Evolutionary conservation across 2,888 invertebrate species (phyloP).

Genomic region (Drosophila seclusa): DNA sequence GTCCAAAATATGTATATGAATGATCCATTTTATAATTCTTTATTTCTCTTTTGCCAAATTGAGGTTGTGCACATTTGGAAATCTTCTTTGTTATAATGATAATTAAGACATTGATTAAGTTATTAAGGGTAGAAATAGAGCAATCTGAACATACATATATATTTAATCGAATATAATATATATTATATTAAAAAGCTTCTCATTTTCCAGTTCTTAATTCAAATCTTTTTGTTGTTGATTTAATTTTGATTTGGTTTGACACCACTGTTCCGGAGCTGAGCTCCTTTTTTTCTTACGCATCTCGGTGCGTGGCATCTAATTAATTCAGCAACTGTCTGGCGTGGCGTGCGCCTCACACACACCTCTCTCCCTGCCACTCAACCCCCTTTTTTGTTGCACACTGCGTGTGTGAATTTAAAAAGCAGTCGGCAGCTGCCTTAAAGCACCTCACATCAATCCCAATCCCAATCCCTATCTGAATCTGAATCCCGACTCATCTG

Average conservation of each 20-base stretch:
- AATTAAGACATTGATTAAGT: too few species aligned
- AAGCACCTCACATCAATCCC: slow-evolving; percentile 24
- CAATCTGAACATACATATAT: too few species aligned
- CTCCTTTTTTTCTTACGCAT: slow-evolving; percentile 54
- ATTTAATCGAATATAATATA: not conserved
- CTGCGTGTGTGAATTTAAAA: slow-evolving; percentile 79
- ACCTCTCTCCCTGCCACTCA: slow-evolving; percentile 1
- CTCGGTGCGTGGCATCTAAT: slow-evolving; percentile 79
- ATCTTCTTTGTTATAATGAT: not conserved
- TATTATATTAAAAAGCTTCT: not conserved
- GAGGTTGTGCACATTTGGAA: too few species aligned
- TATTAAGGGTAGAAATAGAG: too few species aligned
- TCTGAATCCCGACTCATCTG: slow-evolving; percentile 12
- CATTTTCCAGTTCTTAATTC: not conserved
- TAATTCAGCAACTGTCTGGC: slow-evolving; percentile 75
- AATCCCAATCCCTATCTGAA: slow-evolving; percentile 12
- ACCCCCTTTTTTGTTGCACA: slow-evolving; percentile 34
- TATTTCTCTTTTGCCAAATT: too few species aligned
- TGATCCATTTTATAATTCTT: too few species aligned
- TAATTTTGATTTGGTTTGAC: not conserved
- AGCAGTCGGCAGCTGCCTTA: slow-evolving; percentile 70
- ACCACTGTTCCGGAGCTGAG: slow-evolving; percentile 41
- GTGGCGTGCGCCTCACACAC: slow-evolving; percentile 21
- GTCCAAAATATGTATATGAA: too few species aligned
- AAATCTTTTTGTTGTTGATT: not conserved